Evolutionary conservation across 2,888 invertebrate species (phyloP).

Genomic region (Pseudanteris insignis): DNA sequence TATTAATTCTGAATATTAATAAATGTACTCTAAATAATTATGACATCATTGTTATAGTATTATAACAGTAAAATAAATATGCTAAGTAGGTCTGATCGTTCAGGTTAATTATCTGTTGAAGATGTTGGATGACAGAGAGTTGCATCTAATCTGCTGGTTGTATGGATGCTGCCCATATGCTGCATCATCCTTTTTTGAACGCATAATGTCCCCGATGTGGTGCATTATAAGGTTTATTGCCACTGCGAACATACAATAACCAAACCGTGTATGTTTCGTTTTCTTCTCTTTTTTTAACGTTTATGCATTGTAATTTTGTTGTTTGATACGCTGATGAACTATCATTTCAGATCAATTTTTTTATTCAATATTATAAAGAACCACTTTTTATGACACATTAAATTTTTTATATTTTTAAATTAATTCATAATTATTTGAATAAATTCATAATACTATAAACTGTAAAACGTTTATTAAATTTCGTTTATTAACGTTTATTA

Average conservation of each 20-base stretch:
- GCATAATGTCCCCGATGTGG: constrained; percentile 97
- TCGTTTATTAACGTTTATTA: too few relatives aligned
- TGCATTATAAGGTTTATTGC: constrained; percentile 99
- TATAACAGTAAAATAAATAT: too few relatives aligned
- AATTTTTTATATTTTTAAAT: too few relatives aligned
- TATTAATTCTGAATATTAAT: too few relatives aligned
- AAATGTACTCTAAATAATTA: too few relatives aligned
- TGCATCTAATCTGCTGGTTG: constrained; percentile 63
- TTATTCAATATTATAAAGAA: too few relatives aligned
- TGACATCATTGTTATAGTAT: too few relatives aligned
- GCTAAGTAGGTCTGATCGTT: constrained; percentile 28
- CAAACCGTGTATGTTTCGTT: constrained; percentile 68
- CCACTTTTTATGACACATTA: too few relatives aligned
- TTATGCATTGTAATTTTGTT: neutral
- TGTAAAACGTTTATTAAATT: too few relatives aligned
- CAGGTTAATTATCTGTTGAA: constrained; percentile 64
- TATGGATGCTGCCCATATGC: constrained; percentile 68
- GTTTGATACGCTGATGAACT: neutral
- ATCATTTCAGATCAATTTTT: neutral
- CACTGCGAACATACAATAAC: constrained; percentile 81
- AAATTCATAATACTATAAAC: too few relatives aligned
- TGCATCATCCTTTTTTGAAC: constrained; percentile 68
- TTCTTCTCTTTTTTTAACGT: neutral
- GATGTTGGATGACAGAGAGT: constrained; percentile 64
- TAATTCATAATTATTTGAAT: too few relatives aligned